Conservation (phyloP, 2,113 vertebrate species). For the Limanda limanda region DNA sequence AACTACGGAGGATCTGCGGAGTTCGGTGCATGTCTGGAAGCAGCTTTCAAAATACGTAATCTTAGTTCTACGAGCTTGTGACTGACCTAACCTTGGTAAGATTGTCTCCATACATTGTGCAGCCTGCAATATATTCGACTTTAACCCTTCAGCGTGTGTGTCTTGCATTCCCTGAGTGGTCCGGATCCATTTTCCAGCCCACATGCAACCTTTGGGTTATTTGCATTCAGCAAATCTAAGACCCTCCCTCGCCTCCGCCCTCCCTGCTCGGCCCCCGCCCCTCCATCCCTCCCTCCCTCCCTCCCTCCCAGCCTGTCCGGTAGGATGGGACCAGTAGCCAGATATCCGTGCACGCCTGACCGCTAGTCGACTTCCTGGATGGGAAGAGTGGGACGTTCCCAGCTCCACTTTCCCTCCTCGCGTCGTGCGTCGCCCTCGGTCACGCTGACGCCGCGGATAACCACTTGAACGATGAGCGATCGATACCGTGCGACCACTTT, state of each 20-base stretch:
- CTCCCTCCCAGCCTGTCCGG: constrained; percentile 60
- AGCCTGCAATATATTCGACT: too few species aligned
- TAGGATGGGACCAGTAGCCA: constrained; percentile 72
- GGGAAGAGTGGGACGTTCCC: constrained; percentile 89
- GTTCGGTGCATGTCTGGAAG: too few species aligned
- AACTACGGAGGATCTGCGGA: too few species aligned
- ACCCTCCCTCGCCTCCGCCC: constrained; percentile 57
- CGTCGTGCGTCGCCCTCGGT: constrained; percentile 69
- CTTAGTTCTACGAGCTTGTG: too few species aligned
- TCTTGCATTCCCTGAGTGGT: too few species aligned
- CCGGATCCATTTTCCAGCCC: too few species aligned
- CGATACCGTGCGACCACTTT: constrained; percentile 67
- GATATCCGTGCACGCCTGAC: constrained; percentile 72
- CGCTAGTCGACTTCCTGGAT: constrained; percentile 90
- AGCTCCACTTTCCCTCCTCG: constrained; percentile 72
- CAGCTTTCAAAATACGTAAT: too few species aligned
- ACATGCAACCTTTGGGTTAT: constrained; percentile 50
- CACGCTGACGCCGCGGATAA: constrained; percentile 79
- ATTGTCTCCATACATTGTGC: too few species aligned
- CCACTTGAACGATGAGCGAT: constrained; percentile 77
- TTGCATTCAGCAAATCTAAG: constrained; percentile 68
- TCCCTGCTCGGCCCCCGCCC: constrained; percentile 69
- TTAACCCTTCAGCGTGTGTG: too few species aligned
- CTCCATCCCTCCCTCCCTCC: constrained; percentile 40
- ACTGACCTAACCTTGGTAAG: too few species aligned